Evolutionary conservation across 1,140 invertebrate species (phyloP).

Genomic region (Ridgeia piscesae): DNA sequence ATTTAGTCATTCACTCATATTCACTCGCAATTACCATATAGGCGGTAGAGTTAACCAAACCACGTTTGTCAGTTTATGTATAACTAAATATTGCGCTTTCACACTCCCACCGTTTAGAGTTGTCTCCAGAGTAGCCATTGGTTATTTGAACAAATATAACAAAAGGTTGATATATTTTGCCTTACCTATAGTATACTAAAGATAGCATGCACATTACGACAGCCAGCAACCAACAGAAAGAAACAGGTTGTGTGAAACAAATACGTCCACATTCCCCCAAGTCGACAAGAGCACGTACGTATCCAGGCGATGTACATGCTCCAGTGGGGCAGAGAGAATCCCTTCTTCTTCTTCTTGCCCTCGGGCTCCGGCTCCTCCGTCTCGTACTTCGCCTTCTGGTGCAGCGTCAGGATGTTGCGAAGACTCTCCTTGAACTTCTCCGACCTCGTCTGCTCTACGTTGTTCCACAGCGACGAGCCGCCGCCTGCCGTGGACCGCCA

Average conservation of each 20-base stretch:
- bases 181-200: no score
- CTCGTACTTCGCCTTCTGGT: constrained; percentile 40
- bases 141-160: no score
- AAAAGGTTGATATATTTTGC: no score
- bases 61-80: no score
- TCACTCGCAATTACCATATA: neutral
- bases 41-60: neutral
- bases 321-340: constrained; percentile 48
- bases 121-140: no score
- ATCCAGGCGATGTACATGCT: constrained; percentile 53
- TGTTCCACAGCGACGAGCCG: constrained; percentile 31
- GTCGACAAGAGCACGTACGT: constrained; percentile 36
- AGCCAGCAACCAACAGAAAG: no score
- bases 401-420: constrained; percentile 36
- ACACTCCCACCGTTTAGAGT: no score
- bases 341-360: constrained; percentile 42
- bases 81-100: no score
- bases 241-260: neutral
- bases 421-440: constrained; percentile 45
- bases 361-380: constrained; percentile 29
- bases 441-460: constrained; percentile 32
- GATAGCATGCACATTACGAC: no score
- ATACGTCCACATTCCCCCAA: neutral
- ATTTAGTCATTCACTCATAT: neutral
- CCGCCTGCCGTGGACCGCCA: constrained; percentile 42